These are phyloP conservation scores for Phyllotreta striolata DNA, from an alignment of 2,888 invertebrate genomes.

Conservation along the genomic window DNA sequence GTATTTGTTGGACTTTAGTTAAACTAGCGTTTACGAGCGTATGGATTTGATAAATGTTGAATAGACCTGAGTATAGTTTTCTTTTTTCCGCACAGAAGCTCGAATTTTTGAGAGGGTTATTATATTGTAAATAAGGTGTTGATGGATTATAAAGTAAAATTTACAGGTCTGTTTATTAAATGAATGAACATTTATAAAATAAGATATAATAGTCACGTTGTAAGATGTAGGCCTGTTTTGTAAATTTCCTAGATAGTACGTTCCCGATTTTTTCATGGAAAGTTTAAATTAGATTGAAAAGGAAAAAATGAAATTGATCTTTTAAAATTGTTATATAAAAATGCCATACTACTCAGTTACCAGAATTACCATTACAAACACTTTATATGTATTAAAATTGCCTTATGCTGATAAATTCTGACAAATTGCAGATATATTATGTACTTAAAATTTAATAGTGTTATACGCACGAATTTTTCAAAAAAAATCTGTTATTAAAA, in stretches of 20 bases:
- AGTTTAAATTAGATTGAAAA: neutral
- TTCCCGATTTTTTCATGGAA: constrained; percentile 13
- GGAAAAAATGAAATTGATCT: neutral
- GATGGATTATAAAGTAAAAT: constrained; percentile 1
- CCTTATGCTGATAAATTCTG: no score
- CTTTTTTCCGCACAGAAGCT: neutral
- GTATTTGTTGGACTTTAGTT: constrained; percentile 11
- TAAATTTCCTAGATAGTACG: constrained; percentile 19
- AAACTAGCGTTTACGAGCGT: constrained; percentile 2
- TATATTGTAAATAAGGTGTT: constrained; percentile 5
- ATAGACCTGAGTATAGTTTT: constrained; percentile 7
- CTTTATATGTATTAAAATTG: no score
- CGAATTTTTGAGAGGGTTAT: neutral
- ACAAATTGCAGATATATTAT: neutral
- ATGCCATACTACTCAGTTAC: no score
- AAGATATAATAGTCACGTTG: constrained; percentile 26
- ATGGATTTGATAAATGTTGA: constrained; percentile 26
- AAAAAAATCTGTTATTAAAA: constrained; percentile 1
- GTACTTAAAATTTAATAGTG: neutral
- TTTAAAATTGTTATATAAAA: no score
- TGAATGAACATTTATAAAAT: constrained; percentile 11
- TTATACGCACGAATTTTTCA: neutral
- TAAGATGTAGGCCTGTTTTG: constrained; percentile 25
- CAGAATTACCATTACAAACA: no score
- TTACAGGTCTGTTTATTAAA: constrained; percentile 7